phyloP scores from a whole-genome alignment of 2,113 vertebrate genomes.

The Crotalus helleri region DNA sequence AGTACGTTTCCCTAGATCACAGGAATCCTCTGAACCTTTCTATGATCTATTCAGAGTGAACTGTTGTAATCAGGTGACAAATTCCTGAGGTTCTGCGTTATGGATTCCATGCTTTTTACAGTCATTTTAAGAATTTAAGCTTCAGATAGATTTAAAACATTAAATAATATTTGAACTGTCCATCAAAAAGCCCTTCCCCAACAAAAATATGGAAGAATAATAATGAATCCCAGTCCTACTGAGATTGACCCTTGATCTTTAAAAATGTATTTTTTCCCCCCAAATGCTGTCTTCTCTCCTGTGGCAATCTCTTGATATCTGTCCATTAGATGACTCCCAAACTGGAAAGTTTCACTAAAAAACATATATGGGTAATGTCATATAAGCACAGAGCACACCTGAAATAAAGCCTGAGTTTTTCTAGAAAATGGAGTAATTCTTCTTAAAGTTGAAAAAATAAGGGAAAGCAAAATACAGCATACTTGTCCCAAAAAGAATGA shows the following conservation, averaged over 20 bases:
- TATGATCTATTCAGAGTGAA: neutral
- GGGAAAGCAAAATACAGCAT: neutral
- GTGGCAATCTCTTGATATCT: neutral
- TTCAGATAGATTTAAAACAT: neutral
- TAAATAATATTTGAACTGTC: neutral
- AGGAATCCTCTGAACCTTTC: neutral
- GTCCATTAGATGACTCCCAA: neutral
- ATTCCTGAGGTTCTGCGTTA: neutral
- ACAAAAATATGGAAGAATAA: neutral
- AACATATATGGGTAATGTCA: neutral
- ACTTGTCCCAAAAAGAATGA: neutral
- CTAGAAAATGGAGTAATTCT: neutral
- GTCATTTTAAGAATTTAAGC: neutral
- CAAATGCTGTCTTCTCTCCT: neutral
- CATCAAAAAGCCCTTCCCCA: neutral
- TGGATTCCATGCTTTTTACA: neutral
- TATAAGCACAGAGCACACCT: neutral
- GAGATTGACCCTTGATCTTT: neutral
- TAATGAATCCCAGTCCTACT: neutral
- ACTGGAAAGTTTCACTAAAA: neutral
- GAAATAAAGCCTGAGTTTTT: neutral
- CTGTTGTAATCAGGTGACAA: neutral
- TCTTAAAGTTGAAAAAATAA: neutral
- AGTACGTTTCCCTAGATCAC: neutral
- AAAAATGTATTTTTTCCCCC: neutral